Conservation (phyloP, 2,888 invertebrate species). For the Nemapogon koenigi region DNA sequence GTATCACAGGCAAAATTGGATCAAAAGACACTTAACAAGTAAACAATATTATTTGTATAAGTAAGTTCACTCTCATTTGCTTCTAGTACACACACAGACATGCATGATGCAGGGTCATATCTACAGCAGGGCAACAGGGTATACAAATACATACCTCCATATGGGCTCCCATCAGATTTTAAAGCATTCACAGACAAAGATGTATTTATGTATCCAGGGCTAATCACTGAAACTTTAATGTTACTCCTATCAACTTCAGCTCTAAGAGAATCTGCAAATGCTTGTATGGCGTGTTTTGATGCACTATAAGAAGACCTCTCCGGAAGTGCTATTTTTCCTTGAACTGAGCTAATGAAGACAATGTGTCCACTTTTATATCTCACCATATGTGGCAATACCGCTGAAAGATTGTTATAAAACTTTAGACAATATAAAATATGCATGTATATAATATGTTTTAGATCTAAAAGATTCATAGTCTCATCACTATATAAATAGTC, state of each 20-base stretch:
- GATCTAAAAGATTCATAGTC: background rate
- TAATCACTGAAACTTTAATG: conserved; percentile 86
- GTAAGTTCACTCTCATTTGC: too few relatives aligned
- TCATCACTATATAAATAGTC: too few relatives aligned
- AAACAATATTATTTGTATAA: too few relatives aligned
- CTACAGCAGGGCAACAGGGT: too few relatives aligned
- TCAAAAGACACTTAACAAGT: background rate
- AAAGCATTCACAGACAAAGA: conserved; percentile 92
- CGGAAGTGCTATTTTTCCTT: conserved; percentile 91
- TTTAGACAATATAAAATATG: conserved; percentile 1
- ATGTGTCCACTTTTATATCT: conserved; percentile 78
- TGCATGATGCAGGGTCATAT: too few relatives aligned
- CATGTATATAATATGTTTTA: background rate
- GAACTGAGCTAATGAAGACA: conserved; percentile 90
- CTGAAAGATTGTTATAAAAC: conserved; percentile 55
- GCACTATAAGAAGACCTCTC: conserved; percentile 88
- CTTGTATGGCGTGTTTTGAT: conserved; percentile 94
- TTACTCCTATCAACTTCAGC: conserved; percentile 83
- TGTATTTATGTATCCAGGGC: conserved; percentile 90
- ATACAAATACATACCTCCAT: conserved; percentile 69
- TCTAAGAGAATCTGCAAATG: conserved; percentile 89
- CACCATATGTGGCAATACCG: conserved; percentile 83
- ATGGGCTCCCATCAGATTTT: conserved; percentile 76
- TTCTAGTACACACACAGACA: too few relatives aligned
- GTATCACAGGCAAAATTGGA: background rate